Percentiles rank a stretch among this genome's conserved stretches.
Conservation (phyloP, 2,888 invertebrate species). For the Congeria kusceri region DNA sequence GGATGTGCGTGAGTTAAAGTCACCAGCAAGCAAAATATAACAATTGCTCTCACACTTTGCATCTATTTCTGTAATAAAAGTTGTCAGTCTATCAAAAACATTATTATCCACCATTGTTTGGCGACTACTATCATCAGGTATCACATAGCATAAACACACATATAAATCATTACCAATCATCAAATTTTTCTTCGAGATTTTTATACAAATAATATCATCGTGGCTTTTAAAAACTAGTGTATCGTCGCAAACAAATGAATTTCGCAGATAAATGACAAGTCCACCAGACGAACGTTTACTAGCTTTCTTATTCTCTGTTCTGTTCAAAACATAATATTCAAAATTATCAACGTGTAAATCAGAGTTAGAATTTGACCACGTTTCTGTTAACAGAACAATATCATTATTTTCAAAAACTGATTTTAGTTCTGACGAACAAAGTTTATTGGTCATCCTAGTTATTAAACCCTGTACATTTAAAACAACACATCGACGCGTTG, state of each 20-base stretch:
- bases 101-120: slow-evolving; percentile 18
- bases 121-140: slow-evolving; percentile 31
- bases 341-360: slow-evolving; percentile 19
- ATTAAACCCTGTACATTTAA: slow-evolving; percentile 31
- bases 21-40: no score
- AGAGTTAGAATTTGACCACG: slow-evolving; percentile 28
- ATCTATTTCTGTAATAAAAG: slow-evolving; percentile 11
- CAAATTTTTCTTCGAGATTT: background rate
- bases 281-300: slow-evolving; percentile 29
- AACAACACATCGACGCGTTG: slow-evolving; percentile 8
- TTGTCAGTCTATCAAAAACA: slow-evolving; percentile 28
- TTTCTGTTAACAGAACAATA: slow-evolving; percentile 33
- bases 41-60: background rate
- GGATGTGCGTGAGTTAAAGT: slow-evolving; percentile 5
- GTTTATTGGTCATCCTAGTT: slow-evolving; percentile 20
- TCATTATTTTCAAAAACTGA: slow-evolving; percentile 28
- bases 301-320: slow-evolving; percentile 11
- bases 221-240: slow-evolving; percentile 5
- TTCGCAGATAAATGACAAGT: slow-evolving; percentile 19
- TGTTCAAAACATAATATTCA: slow-evolving; percentile 23
- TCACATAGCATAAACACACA: slow-evolving; percentile 35
- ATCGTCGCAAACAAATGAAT: slow-evolving; percentile 13
- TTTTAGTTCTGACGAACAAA: slow-evolving; percentile 21
- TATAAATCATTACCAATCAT: slow-evolving; percentile 16
- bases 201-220: no score